A percentile compares a stretch with the other conserved stretches of the same genome.
Conservation (phyloP, 2,888 invertebrate genomes). For the Shargacucullia verbasci region DNA sequence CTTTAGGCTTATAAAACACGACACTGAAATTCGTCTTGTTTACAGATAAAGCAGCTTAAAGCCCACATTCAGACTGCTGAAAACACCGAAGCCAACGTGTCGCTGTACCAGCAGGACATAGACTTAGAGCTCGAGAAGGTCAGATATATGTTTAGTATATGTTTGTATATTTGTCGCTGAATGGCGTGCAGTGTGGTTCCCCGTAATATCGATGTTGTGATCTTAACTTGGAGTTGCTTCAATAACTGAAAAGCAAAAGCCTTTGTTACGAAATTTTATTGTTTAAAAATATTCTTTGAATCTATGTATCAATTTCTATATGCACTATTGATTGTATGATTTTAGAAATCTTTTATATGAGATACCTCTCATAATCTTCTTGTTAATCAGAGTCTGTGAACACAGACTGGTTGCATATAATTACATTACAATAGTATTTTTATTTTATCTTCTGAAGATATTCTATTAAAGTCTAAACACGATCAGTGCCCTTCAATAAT, state of each 20-base stretch:
- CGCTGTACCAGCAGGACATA: constrained; percentile 88
- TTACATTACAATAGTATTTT: too few relatives aligned
- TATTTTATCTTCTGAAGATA: too few relatives aligned
- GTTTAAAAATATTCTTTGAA: too few relatives aligned
- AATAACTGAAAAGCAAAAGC: constrained; percentile 19
- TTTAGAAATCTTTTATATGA: too few relatives aligned
- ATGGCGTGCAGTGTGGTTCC: constrained; percentile 37
- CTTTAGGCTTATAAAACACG: not conserved
- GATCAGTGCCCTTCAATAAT: too few relatives aligned
- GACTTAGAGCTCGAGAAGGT: constrained; percentile 87
- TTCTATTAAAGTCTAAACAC: too few relatives aligned
- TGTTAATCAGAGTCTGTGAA: too few relatives aligned
- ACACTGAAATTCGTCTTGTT: not conserved
- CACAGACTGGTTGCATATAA: too few relatives aligned
- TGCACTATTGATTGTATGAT: too few relatives aligned
- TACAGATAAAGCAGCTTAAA: constrained; percentile 86
- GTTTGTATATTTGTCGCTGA: constrained; percentile 9
- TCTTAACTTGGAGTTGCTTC: constrained; percentile 48
- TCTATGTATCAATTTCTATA: too few relatives aligned
- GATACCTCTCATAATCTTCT: too few relatives aligned
- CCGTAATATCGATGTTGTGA: constrained; percentile 35
- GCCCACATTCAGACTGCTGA: constrained; percentile 84
- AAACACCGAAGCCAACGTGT: constrained; percentile 80
- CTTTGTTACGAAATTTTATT: not conserved
- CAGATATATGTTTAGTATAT: constrained; percentile 42